These are phyloP conservation scores for Pseudomyrmex concolor DNA, from an alignment of 1,140 invertebrate species.

Conservation along the genomic window DNA sequence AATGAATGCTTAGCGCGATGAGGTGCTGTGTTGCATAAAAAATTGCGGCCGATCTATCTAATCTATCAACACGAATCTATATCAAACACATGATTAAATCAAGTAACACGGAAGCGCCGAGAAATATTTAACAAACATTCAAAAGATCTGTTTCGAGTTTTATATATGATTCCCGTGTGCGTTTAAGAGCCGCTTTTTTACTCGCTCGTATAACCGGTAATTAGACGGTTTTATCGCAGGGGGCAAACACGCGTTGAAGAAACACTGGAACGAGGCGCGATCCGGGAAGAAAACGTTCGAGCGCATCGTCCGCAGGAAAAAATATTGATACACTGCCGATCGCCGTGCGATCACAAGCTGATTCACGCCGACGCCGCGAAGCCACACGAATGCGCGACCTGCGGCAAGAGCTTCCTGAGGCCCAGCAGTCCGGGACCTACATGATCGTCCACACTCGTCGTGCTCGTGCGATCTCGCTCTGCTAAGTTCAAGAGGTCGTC, in stretches of 20 bases:
- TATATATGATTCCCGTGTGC: background rate
- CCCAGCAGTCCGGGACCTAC: constrained; percentile 60
- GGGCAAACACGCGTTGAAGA: constrained; percentile 3
- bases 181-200: background rate
- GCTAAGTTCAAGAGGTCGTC: constrained; percentile 68
- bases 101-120: no score
- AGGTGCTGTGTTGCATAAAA: constrained; percentile 9
- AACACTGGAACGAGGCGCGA: constrained; percentile 26
- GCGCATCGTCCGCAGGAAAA: constrained; percentile 59
- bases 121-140: no score
- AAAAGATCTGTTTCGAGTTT: no score
- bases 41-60: constrained; percentile 10
- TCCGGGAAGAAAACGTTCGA: constrained; percentile 43
- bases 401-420: constrained; percentile 62
- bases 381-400: constrained; percentile 54
- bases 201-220: background rate
- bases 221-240: constrained; percentile 37
- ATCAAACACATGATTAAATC: background rate
- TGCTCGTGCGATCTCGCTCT: constrained; percentile 59
- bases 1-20: constrained; percentile 29
- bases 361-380: constrained; percentile 61
- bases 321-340: constrained; percentile 54
- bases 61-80: constrained; percentile 18
- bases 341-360: constrained; percentile 54
- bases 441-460: constrained; percentile 67